These are phyloP conservation scores for Volucella bombylans DNA, from an alignment of 2,888 invertebrate genomes.

Conservation along the genomic window DNA sequence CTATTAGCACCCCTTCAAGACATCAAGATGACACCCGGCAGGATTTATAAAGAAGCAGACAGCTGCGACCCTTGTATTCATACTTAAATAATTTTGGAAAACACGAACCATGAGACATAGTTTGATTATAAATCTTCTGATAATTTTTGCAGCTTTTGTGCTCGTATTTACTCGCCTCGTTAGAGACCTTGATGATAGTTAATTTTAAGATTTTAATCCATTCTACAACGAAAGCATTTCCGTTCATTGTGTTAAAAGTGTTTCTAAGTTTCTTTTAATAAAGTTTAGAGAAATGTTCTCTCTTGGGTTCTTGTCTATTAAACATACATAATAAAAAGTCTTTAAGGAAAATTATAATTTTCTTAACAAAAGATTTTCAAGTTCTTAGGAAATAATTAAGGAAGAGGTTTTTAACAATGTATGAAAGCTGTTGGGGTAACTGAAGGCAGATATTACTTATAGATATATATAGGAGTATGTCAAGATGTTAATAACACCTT, in stretches of 20 bases:
- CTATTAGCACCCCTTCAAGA: not conserved
- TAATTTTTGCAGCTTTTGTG: slow-evolving; percentile 9
- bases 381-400: no score
- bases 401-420: no score
- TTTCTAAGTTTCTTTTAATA: slow-evolving; percentile 25
- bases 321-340: no score
- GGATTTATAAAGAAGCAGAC: not conserved
- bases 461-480: no score
- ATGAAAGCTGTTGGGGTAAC: no score
- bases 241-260: slow-evolving; percentile 5
- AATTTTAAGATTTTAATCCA: slow-evolving; percentile 50
- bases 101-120: slow-evolving; percentile 23
- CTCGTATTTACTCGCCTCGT: slow-evolving; percentile 3
- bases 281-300: no score
- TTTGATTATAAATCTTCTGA: slow-evolving; percentile 28
- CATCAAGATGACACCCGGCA: not conserved
- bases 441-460: no score
- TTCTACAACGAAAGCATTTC: slow-evolving; percentile 32
- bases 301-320: no score
- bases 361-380: no score
- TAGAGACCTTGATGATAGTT: slow-evolving; percentile 20
- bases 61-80: not conserved
- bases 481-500: no score
- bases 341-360: no score
- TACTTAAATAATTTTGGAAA: slow-evolving; percentile 1